A percentile compares a stretch with the other conserved stretches of the same genome.
Evolutionary conservation across 1,140 invertebrate genomes (phyloP).

Genomic region (Aphelinus certus): DNA sequence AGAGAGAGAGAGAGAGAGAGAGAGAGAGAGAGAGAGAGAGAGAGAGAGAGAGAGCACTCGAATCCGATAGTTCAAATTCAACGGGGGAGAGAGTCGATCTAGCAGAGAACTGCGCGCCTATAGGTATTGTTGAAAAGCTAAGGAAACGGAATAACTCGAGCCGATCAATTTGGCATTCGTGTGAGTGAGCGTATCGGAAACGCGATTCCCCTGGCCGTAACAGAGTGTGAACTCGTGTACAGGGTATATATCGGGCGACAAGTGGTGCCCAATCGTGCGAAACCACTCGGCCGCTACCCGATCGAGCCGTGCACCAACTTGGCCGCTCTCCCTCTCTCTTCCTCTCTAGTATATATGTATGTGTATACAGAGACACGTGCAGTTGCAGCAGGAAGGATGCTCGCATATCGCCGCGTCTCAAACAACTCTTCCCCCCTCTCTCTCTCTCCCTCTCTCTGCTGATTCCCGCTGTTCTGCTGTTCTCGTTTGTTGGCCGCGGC

Average conservation of each 20-base stretch:
- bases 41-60: background rate
- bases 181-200: background rate
- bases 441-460: too few species aligned
- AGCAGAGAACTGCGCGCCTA: background rate
- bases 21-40: background rate
- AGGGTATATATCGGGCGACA: background rate
- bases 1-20: background rate
- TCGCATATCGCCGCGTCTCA: too few species aligned
- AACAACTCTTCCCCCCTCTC: too few species aligned
- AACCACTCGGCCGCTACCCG: conserved; percentile 16
- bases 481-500: too few species aligned
- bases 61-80: too few species aligned
- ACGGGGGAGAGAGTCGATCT: too few species aligned
- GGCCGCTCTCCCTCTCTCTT: background rate
- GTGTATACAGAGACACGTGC: background rate
- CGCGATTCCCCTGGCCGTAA: background rate
- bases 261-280: conserved; percentile 27
- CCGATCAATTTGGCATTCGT: too few species aligned
- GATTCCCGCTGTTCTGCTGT: too few species aligned
- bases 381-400: too few species aligned
- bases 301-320: conserved; percentile 5
- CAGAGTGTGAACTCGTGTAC: conserved; percentile 27
- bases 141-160: too few species aligned
- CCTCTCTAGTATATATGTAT: background rate
- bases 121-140: background rate